These are phyloP conservation scores for Cheilosia scutellata DNA, from an alignment of 2,888 invertebrate species.

Conservation along the genomic window DNA sequence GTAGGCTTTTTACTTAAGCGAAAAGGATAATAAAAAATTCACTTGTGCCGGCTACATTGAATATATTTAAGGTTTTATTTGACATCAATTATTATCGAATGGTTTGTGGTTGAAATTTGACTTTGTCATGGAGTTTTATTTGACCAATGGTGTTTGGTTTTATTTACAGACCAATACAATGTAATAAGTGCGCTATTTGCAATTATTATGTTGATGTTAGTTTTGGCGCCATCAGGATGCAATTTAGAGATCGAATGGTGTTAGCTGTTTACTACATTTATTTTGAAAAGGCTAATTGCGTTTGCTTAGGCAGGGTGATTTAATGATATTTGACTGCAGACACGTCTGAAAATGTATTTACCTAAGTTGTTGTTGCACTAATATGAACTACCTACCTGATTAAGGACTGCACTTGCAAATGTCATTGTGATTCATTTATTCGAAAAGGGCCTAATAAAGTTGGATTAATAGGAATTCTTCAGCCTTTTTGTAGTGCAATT, in stretches of 20 bases:
- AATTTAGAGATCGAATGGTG: background rate
- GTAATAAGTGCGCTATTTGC: background rate
- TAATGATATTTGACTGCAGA: background rate
- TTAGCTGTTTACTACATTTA: background rate
- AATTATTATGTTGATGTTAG: background rate
- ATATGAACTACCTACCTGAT: too few relatives aligned
- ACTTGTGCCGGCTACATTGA: too few relatives aligned
- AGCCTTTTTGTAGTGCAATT: too few relatives aligned
- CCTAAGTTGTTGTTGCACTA: too few relatives aligned
- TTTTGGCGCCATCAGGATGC: background rate
- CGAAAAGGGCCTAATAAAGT: too few relatives aligned
- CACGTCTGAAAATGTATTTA: background rate
- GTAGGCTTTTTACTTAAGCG: background rate
- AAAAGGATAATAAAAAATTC: too few relatives aligned
- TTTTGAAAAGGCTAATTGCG: background rate
- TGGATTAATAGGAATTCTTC: too few relatives aligned
- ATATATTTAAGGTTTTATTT: constrained; percentile 2
- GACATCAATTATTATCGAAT: constrained; percentile 2
- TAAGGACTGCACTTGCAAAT: too few relatives aligned
- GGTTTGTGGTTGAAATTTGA: background rate
- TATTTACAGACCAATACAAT: background rate
- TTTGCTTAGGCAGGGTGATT: background rate
- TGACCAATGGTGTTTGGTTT: background rate
- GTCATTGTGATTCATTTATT: too few relatives aligned
- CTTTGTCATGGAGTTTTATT: background rate